Conservation (phyloP, 2,797 vertebrate species). For the Phataginus tricuspis region DNA sequence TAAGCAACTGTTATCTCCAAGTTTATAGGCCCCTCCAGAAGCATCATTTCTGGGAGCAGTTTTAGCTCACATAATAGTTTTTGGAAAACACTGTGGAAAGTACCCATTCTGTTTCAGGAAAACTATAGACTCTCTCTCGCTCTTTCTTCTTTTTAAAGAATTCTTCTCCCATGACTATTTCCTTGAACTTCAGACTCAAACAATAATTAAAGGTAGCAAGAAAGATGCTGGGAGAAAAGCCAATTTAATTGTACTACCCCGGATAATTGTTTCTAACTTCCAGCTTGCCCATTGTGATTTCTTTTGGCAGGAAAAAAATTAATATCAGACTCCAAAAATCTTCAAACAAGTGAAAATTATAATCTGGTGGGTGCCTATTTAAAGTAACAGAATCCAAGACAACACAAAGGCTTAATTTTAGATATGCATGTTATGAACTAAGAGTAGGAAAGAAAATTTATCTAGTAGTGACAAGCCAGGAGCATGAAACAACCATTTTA, state of each 20-base stretch:
- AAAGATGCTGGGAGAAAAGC: slow-evolving; percentile 58
- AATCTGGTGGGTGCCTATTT: slow-evolving; percentile 68
- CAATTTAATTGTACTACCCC: slow-evolving; percentile 45
- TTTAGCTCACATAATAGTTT: slow-evolving; percentile 25
- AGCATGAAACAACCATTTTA: not conserved
- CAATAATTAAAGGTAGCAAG: slow-evolving; percentile 55
- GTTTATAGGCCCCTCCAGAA: not conserved
- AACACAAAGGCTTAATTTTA: slow-evolving; percentile 58
- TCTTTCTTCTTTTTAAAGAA: slow-evolving; percentile 24
- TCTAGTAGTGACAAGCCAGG: not conserved
- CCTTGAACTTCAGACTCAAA: slow-evolving; percentile 38
- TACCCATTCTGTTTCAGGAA: slow-evolving; percentile 12
- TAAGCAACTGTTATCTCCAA: not conserved
- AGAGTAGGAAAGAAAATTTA: not conserved
- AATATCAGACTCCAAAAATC: slow-evolving; percentile 52
- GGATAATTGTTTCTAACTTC: slow-evolving; percentile 46
- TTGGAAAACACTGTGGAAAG: slow-evolving; percentile 31
- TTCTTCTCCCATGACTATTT: slow-evolving; percentile 48
- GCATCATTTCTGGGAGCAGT: not conserved
- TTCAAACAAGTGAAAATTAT: slow-evolving; percentile 70
- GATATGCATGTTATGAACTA: slow-evolving; percentile 52
- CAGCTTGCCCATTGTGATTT: slow-evolving; percentile 51
- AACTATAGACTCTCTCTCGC: not conserved
- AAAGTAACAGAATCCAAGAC: slow-evolving; percentile 70
- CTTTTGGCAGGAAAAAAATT: slow-evolving; percentile 40